Conservation (phyloP, 2,113 vertebrate species). For the Sturnira hondurensis region DNA sequence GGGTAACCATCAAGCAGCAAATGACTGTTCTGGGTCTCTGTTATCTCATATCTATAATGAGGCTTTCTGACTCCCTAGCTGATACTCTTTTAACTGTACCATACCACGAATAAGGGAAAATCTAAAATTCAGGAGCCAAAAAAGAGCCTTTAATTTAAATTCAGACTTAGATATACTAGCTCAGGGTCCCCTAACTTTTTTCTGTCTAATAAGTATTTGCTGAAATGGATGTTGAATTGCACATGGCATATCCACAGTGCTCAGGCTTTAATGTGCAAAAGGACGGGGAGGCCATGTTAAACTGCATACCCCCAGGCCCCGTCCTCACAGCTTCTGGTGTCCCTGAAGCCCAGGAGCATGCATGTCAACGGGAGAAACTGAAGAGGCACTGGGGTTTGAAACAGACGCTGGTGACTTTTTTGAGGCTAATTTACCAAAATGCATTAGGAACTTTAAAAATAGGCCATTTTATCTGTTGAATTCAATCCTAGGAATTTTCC, state of each 20-base stretch:
- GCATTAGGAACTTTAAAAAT: neutral
- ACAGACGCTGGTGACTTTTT: neutral
- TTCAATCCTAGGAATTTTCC: slow-evolving; percentile 11
- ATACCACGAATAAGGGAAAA: neutral
- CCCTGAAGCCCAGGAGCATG: neutral
- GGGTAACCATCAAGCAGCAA: neutral
- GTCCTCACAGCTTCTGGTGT: neutral
- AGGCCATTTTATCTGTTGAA: neutral
- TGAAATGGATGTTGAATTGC: neutral
- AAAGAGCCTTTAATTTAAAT: neutral
- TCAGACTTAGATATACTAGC: neutral
- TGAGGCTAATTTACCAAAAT: neutral
- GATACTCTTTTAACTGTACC: neutral
- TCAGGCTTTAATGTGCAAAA: neutral
- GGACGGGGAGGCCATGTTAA: neutral
- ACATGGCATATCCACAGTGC: neutral
- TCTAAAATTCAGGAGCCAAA: neutral
- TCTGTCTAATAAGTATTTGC: neutral
- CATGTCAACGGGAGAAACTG: neutral
- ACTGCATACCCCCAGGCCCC: neutral
- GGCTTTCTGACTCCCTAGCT: neutral
- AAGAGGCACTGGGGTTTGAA: neutral
- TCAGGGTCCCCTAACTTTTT: neutral
- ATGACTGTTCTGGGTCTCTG: neutral
- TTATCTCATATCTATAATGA: neutral